These are phyloP conservation scores for Trisateles emortualis DNA, from an alignment of 2,888 invertebrate genomes.

Conservation along the genomic window DNA sequence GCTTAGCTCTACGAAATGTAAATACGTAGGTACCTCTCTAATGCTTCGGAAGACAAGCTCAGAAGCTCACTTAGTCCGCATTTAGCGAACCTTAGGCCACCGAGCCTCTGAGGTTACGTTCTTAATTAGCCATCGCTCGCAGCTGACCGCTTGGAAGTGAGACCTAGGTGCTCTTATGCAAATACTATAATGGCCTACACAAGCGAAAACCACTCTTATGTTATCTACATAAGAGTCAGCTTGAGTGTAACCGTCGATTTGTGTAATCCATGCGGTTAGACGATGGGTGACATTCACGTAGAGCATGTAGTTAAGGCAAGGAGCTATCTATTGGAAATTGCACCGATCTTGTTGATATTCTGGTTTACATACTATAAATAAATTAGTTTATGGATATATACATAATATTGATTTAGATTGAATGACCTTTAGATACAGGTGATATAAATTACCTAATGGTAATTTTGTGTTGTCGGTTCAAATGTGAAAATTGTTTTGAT, in stretches of 20 bases:
- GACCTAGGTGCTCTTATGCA: slow-evolving; percentile 58
- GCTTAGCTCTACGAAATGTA: slow-evolving; percentile 50
- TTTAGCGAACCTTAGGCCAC: slow-evolving; percentile 75
- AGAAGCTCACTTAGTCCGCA: slow-evolving; percentile 75
- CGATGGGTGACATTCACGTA: slow-evolving; percentile 64
- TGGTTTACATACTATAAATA: slow-evolving; percentile 22
- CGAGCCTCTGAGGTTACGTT: slow-evolving; percentile 75
- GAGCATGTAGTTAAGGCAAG: slow-evolving; percentile 56
- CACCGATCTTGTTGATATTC: slow-evolving; percentile 44
- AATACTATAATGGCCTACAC: slow-evolving; percentile 29
- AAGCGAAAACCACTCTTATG: slow-evolving; percentile 44
- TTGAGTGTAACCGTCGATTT: slow-evolving; percentile 30
- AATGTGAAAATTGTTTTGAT: too few relatives aligned
- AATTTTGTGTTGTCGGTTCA: too few relatives aligned
- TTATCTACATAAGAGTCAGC: slow-evolving; percentile 29
- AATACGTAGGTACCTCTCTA: slow-evolving; percentile 56
- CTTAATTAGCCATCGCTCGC: slow-evolving; percentile 83
- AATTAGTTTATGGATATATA: not conserved
- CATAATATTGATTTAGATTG: not conserved
- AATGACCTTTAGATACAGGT: too few relatives aligned
- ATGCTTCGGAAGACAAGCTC: slow-evolving; percentile 69
- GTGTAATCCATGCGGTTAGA: slow-evolving; percentile 57
- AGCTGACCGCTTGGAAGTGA: slow-evolving; percentile 80
- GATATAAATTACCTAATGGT: too few relatives aligned
- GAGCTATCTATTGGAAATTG: slow-evolving; percentile 56